Conservation (phyloP, 1,140 invertebrate species). For the Lasaia peninsularis region DNA sequence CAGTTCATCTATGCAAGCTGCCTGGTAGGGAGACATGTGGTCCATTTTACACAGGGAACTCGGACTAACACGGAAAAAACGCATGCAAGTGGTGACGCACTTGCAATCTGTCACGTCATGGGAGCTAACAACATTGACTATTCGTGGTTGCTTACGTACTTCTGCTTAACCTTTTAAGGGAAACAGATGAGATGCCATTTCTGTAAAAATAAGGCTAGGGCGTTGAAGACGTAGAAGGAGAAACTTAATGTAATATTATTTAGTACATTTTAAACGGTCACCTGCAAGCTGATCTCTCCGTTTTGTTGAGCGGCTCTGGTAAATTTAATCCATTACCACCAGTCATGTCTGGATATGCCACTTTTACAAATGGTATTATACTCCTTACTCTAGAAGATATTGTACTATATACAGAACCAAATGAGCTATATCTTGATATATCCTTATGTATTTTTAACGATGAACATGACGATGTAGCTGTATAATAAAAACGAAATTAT, state of each 20-base stretch:
- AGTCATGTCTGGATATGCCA: slow-evolving; percentile 86
- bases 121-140: no score
- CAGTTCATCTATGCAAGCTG: no score
- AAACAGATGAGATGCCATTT: no score
- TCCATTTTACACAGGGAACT: no score
- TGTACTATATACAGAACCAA: slow-evolving; percentile 52
- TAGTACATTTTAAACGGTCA: slow-evolving; percentile 24
- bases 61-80: no score
- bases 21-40: no score
- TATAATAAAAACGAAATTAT: slow-evolving; percentile 28
- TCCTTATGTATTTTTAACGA: slow-evolving; percentile 68
- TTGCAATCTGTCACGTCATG: no score
- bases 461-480: slow-evolving; percentile 56
- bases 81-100: no score
- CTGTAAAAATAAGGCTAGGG: no score
- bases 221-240: no score
- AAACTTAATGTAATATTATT: background rate
- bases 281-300: slow-evolving; percentile 81
- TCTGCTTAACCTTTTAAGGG: no score
- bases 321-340: slow-evolving; percentile 76
- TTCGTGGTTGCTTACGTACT: no score
- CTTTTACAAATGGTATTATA: slow-evolving; percentile 84
- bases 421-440: slow-evolving; percentile 51
- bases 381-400: slow-evolving; percentile 78
- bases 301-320: slow-evolving; percentile 80